Evolutionary conservation across 2,888 invertebrate species (phyloP), one percentile per base, ranked within the genome.

Genomic region (Mellilla xanthometata): DNA sequence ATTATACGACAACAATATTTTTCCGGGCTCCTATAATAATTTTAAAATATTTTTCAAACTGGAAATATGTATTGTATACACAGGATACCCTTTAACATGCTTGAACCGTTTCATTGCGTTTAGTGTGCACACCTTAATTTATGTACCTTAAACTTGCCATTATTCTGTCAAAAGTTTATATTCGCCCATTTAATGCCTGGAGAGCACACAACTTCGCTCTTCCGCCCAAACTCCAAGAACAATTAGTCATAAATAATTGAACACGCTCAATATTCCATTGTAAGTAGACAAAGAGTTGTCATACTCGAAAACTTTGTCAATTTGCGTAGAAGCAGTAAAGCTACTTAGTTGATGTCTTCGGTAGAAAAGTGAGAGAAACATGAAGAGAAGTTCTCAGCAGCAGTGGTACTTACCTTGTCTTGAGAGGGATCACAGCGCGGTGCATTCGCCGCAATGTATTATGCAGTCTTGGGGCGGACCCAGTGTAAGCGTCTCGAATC

Each of bases 381-480:
- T 82, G 75, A 73, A 76, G 78, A 72, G 80, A 84, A 88, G 80
- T 88, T 87, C 81, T 72, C 72, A 71, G 68, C 73, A 64, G 65
- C 73, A 83, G 71, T 81, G 72, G 79, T 84, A 83, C 87, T 86
- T 88, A 83, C 84, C 80, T 81, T 83, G 86, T 87, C 86, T 85
- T 80, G 84, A 77, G 80, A 81, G 77, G 85, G 87, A 88, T 88
- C 86, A 86, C 85, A 85, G 81, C 87, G 86, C 63, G 81, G 84
- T 84, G 85, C 89, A 88, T 85, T 86, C 86, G 68, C 78, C 71
- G 80, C 81, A 76, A 88, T 89, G 85, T 87, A 86, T 89, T 88
- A 89, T 89, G 89, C 89, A 89, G 86, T 79, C 74, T 60, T 72
- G 61, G 67, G 60, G 65, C 76, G 76, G 69, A 71, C 76, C 71